Evolutionary conservation across 2,888 invertebrate species (phyloP).

Genomic region (Cacoxenus indagator): DNA sequence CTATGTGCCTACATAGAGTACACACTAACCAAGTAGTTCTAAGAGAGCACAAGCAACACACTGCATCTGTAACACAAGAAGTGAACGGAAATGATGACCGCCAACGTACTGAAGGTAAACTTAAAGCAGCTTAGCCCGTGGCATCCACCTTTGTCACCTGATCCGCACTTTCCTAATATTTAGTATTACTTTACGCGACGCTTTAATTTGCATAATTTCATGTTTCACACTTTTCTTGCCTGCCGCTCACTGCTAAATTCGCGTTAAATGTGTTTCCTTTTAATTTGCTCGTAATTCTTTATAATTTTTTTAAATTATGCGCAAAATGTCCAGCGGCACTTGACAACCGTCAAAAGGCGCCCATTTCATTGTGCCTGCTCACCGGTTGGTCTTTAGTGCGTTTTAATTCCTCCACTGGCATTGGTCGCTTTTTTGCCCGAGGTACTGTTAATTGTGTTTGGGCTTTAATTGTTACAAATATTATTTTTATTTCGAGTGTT

Average conservation of each 20-base stretch:
- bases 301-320: constrained; percentile 33
- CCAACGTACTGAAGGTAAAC: no score
- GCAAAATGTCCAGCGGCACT: constrained; percentile 25
- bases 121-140: neutral
- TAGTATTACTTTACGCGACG: constrained; percentile 31
- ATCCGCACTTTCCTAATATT: constrained; percentile 4
- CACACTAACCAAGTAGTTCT: no score
- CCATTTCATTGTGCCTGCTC: constrained; percentile 19
- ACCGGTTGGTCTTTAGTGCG: neutral
- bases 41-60: no score
- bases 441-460: constrained; percentile 31
- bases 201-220: constrained; percentile 41
- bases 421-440: neutral
- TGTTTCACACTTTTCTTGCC: neutral
- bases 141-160: neutral
- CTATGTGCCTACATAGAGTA: no score
- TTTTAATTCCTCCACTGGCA: no score
- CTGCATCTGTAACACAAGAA: no score
- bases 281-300: constrained; percentile 19
- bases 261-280: constrained; percentile 30
- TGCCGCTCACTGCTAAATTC: neutral
- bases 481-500: constrained; percentile 50
- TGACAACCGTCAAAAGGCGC: constrained; percentile 11
- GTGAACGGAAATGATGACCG: no score
- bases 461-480: constrained; percentile 45